Evolutionary conservation across 1,140 invertebrate genomes (phyloP).

Genomic region (Caerostris darwini): DNA sequence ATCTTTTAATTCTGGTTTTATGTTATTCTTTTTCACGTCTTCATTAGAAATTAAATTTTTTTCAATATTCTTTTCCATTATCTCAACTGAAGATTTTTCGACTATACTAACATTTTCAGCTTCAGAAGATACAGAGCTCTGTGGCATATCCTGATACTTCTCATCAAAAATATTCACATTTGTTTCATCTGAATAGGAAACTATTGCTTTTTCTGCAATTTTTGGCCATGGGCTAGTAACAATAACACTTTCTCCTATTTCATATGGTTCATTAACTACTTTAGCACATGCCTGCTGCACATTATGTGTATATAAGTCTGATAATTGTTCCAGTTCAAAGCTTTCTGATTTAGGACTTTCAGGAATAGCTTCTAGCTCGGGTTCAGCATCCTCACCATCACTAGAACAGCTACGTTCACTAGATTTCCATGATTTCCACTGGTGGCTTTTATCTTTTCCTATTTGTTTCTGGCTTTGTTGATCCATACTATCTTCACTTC

Average conservation of each 20-base stretch:
- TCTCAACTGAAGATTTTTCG: slow-evolving; percentile 73
- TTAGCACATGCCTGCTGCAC: slow-evolving; percentile 70
- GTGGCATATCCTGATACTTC: slow-evolving; percentile 39
- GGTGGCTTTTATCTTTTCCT: slow-evolving; percentile 46
- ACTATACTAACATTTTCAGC: slow-evolving; percentile 55
- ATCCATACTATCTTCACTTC: neutral
- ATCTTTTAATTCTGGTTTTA: neutral
- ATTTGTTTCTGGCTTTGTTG: slow-evolving; percentile 55
- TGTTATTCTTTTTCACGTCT: neutral
- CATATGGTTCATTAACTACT: slow-evolving; percentile 52
- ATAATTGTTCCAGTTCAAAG: slow-evolving; percentile 87
- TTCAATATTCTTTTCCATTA: slow-evolving; percentile 75
- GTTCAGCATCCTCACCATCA: slow-evolving; percentile 92
- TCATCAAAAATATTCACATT: slow-evolving; percentile 28
- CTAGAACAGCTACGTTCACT: slow-evolving; percentile 75
- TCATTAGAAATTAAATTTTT: neutral
- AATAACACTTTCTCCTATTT: slow-evolving; percentile 27
- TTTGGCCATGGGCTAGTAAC: slow-evolving; percentile 55
- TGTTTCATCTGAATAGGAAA: neutral
- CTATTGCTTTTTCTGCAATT: neutral
- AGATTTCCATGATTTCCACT: slow-evolving; percentile 80
- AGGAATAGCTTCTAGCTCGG: slow-evolving; percentile 92
- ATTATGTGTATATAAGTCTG: slow-evolving; percentile 55
- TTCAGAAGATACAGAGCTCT: slow-evolving; percentile 60
- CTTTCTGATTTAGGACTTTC: slow-evolving; percentile 92